These are phyloP conservation scores for Syndactyla subalaris DNA, from an alignment of 2,797 vertebrate genomes.

Conservation along the genomic window DNA sequence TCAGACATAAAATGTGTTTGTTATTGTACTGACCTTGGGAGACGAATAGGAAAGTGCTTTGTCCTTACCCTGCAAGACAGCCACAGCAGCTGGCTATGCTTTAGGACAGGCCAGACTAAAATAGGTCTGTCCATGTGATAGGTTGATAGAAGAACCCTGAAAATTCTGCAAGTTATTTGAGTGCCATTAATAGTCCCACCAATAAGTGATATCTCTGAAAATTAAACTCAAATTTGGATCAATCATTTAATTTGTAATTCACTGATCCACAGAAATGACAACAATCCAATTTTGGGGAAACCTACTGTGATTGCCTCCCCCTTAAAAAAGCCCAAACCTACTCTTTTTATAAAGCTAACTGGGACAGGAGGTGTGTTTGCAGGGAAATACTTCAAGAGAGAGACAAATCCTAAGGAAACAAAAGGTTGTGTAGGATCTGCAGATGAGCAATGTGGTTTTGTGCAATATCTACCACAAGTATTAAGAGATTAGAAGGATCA, in stretches of 20 bases:
- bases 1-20: slow-evolving; percentile 33
- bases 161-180: background rate
- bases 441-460: background rate
- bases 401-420: background rate
- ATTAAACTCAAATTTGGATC: background rate
- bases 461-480: background rate
- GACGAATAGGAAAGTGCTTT: slow-evolving; percentile 5
- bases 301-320: background rate
- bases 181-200: background rate
- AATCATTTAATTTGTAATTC: background rate
- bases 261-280: background rate
- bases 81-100: slow-evolving; percentile 51
- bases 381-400: background rate
- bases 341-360: background rate
- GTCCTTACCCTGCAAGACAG: slow-evolving; percentile 34
- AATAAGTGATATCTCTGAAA: background rate
- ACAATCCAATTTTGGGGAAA: background rate
- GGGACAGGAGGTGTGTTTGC: background rate
- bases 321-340: background rate
- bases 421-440: background rate
- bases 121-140: slow-evolving; percentile 30
- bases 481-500: background rate
- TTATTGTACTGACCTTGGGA: slow-evolving; percentile 61
- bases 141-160: background rate
- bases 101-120: slow-evolving; percentile 52